Evolutionary conservation across 2,113 vertebrate genomes (phyloP).

Genomic region (Rhea americana): DNA sequence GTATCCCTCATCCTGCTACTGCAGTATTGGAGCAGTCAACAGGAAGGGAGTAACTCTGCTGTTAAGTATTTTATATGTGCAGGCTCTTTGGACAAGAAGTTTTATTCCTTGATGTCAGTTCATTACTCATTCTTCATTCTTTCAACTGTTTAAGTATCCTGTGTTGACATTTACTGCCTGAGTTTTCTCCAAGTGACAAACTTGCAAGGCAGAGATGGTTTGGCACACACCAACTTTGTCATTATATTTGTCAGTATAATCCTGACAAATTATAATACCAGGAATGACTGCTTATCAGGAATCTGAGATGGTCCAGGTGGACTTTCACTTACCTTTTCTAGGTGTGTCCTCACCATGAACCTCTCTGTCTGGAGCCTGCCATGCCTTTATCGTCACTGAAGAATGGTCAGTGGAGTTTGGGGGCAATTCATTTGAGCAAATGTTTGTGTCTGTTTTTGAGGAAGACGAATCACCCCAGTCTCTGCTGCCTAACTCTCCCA

Average conservation of each 20-base stretch:
- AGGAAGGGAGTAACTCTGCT: not conserved
- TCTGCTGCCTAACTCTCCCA: not conserved
- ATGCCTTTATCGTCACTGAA: too few relatives aligned
- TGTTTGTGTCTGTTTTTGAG: not conserved
- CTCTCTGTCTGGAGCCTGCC: not conserved
- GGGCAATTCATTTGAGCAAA: not conserved
- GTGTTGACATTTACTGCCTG: not conserved
- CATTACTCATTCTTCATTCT: not conserved
- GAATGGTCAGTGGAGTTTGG: not conserved
- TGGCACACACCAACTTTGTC: not conserved
- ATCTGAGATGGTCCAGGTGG: not conserved
- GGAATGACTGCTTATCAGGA: not conserved
- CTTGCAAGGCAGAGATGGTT: not conserved
- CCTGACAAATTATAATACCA: not conserved
- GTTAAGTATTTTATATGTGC: not conserved
- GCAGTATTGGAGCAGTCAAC: not conserved
- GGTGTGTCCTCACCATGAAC: not conserved
- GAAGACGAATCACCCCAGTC: not conserved
- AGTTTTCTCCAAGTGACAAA: not conserved
- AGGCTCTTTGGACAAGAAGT: not conserved
- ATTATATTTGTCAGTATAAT: not conserved
- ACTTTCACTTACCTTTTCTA: not conserved
- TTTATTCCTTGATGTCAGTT: not conserved
- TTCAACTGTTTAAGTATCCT: not conserved
- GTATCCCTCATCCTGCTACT: not conserved